Percentiles rank a stretch among this genome's conserved stretches.
These are phyloP conservation scores for Tokudaia tokunoshimensis DNA, from an alignment of 2,797 vertebrate genomes.

Conservation along the genomic window DNA sequence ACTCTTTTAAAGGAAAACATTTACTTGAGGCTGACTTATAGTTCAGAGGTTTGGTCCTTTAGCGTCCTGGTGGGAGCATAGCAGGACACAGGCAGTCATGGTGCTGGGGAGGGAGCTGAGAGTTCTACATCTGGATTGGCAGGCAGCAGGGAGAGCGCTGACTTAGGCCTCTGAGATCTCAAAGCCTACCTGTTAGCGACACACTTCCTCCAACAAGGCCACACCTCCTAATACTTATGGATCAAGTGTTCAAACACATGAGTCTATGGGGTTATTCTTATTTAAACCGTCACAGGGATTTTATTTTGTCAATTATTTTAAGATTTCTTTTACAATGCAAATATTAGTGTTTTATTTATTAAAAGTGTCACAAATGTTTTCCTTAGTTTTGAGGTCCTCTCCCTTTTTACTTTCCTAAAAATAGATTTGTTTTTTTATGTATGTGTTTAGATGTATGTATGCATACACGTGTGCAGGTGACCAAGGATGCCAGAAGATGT, in stretches of 20 bases:
- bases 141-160: background rate
- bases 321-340: background rate
- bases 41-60: background rate
- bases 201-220: background rate
- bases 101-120: background rate
- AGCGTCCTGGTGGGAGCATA: background rate
- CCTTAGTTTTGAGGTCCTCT: slow-evolving; percentile 23
- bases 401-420: background rate
- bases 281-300: background rate
- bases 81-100: background rate
- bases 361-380: background rate
- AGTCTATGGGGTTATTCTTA: background rate
- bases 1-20: background rate
- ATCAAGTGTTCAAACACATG: background rate
- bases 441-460: background rate
- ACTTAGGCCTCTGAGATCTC: background rate
- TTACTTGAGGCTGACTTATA: background rate
- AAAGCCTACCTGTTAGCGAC: background rate
- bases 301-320: slow-evolving; percentile 15
- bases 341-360: slow-evolving; percentile 23
- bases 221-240: background rate
- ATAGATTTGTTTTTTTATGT: background rate
- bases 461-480: too few species aligned
- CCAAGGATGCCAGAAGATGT: background rate
- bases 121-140: background rate